These are phyloP conservation scores for Cepaea nemoralis DNA, from an alignment of 1,140 invertebrate genomes.

Conservation along the genomic window DNA sequence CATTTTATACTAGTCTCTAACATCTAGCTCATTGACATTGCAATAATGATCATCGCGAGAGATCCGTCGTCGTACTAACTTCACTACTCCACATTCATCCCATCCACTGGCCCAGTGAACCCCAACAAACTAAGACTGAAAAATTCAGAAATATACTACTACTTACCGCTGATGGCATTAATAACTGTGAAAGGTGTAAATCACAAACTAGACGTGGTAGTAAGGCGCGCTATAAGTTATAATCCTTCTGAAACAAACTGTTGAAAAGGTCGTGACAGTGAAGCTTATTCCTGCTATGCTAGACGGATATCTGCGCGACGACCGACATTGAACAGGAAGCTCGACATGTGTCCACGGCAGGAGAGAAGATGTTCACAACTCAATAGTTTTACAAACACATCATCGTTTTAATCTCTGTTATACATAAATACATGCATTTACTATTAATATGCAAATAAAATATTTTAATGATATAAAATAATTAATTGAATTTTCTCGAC, in stretches of 20 bases:
- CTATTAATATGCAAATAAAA: not conserved
- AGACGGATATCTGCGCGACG: not conserved
- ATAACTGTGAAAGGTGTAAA: not conserved
- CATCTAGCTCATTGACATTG: too few species aligned
- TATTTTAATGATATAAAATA: not conserved
- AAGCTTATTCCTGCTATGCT: not conserved
- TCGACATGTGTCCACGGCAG: slow-evolving; percentile 9
- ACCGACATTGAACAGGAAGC: slow-evolving; percentile 30
- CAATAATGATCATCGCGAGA: too few species aligned
- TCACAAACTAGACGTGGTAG: slow-evolving; percentile 6
- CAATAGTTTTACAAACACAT: not conserved
- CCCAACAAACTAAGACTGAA: not conserved
- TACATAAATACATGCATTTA: not conserved
- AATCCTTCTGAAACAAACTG: slow-evolving; percentile 18
- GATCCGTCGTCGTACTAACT: too few species aligned
- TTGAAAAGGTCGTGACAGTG: not conserved
- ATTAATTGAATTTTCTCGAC: slow-evolving; percentile 2
- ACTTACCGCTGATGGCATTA: slow-evolving; percentile 29
- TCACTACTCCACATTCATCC: not conserved
- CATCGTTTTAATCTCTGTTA: not conserved
- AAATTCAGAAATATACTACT: not conserved
- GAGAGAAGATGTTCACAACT: not conserved
- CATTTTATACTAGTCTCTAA: too few species aligned
- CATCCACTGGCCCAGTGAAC: not conserved
- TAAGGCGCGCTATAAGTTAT: slow-evolving; percentile 28